Evolutionary conservation across 2,797 vertebrate genomes (phyloP), one percentile per base, ranked within the genome.

Genomic region (Loriculus beryllinus): DNA sequence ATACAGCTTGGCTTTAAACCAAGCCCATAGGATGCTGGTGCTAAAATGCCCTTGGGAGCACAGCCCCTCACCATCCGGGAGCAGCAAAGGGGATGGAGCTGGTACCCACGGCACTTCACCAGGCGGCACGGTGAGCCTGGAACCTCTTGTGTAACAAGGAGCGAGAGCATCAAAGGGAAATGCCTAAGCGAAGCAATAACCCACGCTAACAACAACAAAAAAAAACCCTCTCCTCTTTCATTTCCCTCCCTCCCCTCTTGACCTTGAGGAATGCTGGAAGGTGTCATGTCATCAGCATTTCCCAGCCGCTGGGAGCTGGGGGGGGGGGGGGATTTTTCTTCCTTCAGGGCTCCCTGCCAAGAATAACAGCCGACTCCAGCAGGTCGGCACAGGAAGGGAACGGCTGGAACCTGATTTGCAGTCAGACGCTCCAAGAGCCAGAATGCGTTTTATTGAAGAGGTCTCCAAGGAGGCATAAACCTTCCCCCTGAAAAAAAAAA

Each of bases 341-440:
- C 98, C 98, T 98, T 98, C 97, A 92, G 95, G 98, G 98, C 98
- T 95, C 94, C 94, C 98, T 82, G 99, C 99, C 99, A 99, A 98
- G 97, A 98, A 98, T 97, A 99, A 98, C 98, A 99, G 98, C 97
- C 97, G 98, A 99, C 98, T 99, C 98, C 98, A 98, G 98, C 98
- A 98, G 98, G 98, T 99, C 98, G 98, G 98, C 98, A 98, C 98
- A 98, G 99, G 99, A 99, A 99, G 97, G 98, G 97, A 97, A 97
- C 88, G 98, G 98, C 98, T 98, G 98, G 98, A 98, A 95, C 39
- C 39, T 40, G 39, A 40, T 40, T 40, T 40, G 98, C 98, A 98
- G 98, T 97, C 97, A 97, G 97, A 97, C 97, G 90, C 94, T 97
- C 97, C 15, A 90, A 95, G 97, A 98, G 98, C 97, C 98, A 98